Base-by-base conservation (phyloP, 1,140 invertebrate genomes). In the Pseudomyrmex dendroicus region DNA sequence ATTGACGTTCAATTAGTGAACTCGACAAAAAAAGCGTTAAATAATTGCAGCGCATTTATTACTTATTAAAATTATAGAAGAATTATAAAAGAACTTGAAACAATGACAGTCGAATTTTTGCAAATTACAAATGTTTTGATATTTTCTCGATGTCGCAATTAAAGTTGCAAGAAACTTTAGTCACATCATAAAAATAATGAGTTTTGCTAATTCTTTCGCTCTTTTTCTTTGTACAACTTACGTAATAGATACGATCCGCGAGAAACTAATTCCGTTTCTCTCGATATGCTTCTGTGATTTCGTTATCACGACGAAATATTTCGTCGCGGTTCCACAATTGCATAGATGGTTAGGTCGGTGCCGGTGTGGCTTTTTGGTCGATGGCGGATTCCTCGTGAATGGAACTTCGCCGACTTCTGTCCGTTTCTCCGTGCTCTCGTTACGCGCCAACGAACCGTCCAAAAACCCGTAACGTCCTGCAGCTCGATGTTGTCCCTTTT, bases 301-400 rank as follows among this genome's bases (percentile, higher is more conserved):
- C 5, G 54, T 70, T 72, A 70, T 80, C 46, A 48, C 76, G 20
- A 80, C 35, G 13, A 17, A 80, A 80, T 80, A 80, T 80, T 72
- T 70, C 15, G 67, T 25, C 44, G 54, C 59, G 54, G 59, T 59
- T 70, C 12, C 17, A 46, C 52, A 46, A 78, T 15, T 80, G 8
- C 12, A 22, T 10, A 15, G 61, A 7, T 63, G 25, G 61, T 12
- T 50, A 13, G 44, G 15, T 78, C 20, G 9, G 20, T 59, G 64
- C 54, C 44, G 76, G 59, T 35, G 64, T 59, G 54, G 64, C 76
- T 78, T 78, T 78, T 78, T 5, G 70, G 59, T 63, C 46, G 46
- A 3, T 25, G 35, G 35, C 22, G 59, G 25, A 67, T 78, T 52
- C 56, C 17, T 17, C 20, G 17, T 74, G 70, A 62, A 73, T 82